Evolutionary conservation across 2,797 vertebrate genomes (phyloP).

Genomic region (Pangasius djambal): DNA sequence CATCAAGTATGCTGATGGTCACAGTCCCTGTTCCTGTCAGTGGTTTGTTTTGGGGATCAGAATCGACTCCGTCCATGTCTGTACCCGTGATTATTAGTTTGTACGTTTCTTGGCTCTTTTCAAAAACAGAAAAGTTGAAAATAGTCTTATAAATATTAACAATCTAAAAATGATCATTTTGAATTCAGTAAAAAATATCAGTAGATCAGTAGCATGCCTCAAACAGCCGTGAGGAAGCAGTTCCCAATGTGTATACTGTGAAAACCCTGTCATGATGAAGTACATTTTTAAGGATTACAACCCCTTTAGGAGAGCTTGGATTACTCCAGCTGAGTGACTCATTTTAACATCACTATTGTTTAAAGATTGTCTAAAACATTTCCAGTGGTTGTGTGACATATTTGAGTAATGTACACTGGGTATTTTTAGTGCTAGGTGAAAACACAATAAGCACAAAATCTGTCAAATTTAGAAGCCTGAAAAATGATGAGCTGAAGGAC

Average conservation of each 20-base stretch:
- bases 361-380: background rate
- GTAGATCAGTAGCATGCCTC: background rate
- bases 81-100: constrained; percentile 76
- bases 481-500: background rate
- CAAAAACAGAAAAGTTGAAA: background rate
- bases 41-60: rapidly evolving
- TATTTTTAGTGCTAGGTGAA: background rate
- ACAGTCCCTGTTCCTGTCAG: constrained; percentile 68
- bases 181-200: background rate
- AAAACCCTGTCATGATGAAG: background rate
- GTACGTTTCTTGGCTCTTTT: constrained; percentile 76
- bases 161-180: background rate
- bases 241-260: background rate
- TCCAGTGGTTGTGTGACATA: background rate
- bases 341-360: background rate
- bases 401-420: background rate
- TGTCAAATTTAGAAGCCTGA: background rate
- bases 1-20: constrained; percentile 82
- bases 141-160: background rate
- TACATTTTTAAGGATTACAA: background rate
- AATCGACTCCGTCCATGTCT: constrained; percentile 70
- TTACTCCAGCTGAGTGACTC: background rate
- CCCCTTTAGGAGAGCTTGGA: background rate
- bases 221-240: background rate
- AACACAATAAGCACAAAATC: background rate